Base-by-base conservation (phyloP, 2,888 invertebrate species). In the Apoda limacodes region DNA sequence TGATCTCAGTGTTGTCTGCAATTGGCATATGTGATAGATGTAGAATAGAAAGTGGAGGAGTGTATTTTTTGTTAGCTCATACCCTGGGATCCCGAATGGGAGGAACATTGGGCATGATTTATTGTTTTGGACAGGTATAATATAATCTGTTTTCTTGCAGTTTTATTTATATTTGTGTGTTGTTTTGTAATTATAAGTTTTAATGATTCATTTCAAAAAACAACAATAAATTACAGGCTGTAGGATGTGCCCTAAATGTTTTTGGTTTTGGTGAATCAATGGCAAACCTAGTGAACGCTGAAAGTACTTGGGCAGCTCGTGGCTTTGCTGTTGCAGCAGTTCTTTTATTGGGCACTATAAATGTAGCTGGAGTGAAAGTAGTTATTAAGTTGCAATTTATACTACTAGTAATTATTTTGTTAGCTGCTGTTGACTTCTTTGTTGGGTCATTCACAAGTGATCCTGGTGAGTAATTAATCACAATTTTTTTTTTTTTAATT, bases 361-460 rank as follows among this genome's bases (percentile, higher is more conserved):
- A 98, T 75, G 84, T 97, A 22, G 96, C 97, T 13, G 98, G 98
- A 22, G 97, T 98, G 1, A 97, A 97, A 65, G 98, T 97, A 96
- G 97, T 98, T 13, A 91, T 98, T 34, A 94, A 98, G 57, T 76
- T 98, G 31, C 98, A 98, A 62, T 95, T 98, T 74, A 76, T 91
- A 17, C 83, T 98, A 24, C 82, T 98, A 13, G 81, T 95, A 45
- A 86, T 96, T 32, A 83, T 98, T 34, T 83, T 95, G 30, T 68
- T 95, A 38, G 95, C 97, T 35, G 95, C 94, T 7, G 76, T 95
- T 45, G 97, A 98, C 72, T 96, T 98, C 67, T 87, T 93, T 71
- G 91, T 97, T 35, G 98, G 98, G 45, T 94, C 95, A 49, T 93
- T 97, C 60, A 72, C 72, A 13, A 87, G 91, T 32, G 86, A 89